A percentile compares a stretch with the other conserved stretches of the same genome.
Evolutionary conservation across 2,113 vertebrate genomes (phyloP).

Genomic region (Apodemus sylvaticus): DNA sequence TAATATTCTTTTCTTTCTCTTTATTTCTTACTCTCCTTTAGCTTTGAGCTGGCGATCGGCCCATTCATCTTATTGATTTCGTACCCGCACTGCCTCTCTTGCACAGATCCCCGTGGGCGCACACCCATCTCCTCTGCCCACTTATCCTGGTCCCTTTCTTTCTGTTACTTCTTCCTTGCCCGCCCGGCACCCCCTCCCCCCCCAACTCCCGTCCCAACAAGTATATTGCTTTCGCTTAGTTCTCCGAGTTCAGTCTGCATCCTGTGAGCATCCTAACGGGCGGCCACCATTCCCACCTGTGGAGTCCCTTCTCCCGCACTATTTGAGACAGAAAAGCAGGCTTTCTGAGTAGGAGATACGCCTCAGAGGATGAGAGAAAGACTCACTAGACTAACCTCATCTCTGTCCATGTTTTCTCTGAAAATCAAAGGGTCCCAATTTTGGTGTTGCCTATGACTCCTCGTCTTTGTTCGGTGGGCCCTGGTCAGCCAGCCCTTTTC

Average conservation of each 20-base stretch:
- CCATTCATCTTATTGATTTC: constrained; percentile 81
- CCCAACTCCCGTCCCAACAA: neutral
- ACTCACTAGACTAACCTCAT: too few relatives aligned
- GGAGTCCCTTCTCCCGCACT: constrained; percentile 22
- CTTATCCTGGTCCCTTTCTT: neutral
- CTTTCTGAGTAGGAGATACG: neutral
- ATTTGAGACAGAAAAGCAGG: neutral
- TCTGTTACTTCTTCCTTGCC: neutral
- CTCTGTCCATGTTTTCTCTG: neutral
- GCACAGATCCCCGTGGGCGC: constrained; percentile 1
- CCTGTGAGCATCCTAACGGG: neutral
- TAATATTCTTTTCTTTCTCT: constrained; percentile 91
- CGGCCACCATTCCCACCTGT: constrained; percentile 67
- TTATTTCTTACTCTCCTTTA: constrained; percentile 81
- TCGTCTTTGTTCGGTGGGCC: constrained; percentile 53
- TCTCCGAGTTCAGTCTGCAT: neutral
- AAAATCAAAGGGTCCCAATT: constrained; percentile 32
- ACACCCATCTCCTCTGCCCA: neutral
- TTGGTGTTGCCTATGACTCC: neutral
- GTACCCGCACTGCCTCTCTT: constrained; percentile 61
- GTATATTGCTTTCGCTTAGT: neutral
- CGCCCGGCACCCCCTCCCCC: neutral
- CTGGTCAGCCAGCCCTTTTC: neutral
- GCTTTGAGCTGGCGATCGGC: constrained; percentile 78
- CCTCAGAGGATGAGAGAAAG: neutral